These are phyloP conservation scores for Drosophila micromelanica DNA, from an alignment of 1,140 invertebrate genomes.

Conservation along the genomic window DNA sequence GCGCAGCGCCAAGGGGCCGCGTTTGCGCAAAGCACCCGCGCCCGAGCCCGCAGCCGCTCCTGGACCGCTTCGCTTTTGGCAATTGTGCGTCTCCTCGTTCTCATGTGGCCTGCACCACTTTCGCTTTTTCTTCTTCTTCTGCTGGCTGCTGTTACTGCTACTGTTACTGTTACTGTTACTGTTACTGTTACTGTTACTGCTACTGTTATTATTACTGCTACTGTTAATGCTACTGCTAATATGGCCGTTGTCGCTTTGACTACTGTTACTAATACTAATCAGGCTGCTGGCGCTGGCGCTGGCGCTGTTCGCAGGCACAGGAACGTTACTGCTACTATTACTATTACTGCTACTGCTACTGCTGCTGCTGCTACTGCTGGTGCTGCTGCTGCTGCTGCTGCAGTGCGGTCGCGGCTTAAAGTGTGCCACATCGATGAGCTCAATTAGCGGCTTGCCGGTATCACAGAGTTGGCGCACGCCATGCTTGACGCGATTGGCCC, in stretches of 20 bases:
- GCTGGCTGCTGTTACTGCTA: background rate
- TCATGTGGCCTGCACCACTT: constrained; percentile 70
- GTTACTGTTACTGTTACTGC: too few relatives aligned
- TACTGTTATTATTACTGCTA: constrained; percentile 56
- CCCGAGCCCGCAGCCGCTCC: constrained; percentile 5
- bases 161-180: constrained; percentile 36
- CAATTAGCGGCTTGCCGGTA: constrained; percentile 82
- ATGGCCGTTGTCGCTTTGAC: constrained; percentile 76
- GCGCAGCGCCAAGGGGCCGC: constrained; percentile 54
- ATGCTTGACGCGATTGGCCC: constrained; percentile 83
- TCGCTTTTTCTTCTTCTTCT: constrained; percentile 58
- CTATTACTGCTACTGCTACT: constrained; percentile 43
- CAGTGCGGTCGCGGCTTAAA: constrained; percentile 66
- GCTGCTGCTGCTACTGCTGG: constrained; percentile 38
- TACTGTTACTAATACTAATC: constrained; percentile 81
- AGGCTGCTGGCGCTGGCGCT: constrained; percentile 61
- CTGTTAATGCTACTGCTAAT: constrained; percentile 66
- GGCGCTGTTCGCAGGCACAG: constrained; percentile 64
- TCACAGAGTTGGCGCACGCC: constrained; percentile 84
- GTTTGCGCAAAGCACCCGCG: constrained; percentile 53
- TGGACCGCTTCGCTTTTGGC: constrained; percentile 40
- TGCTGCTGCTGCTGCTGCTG: constrained; percentile 40
- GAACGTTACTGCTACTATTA: constrained; percentile 72
- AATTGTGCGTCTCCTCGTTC: constrained; percentile 73
- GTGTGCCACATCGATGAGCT: constrained; percentile 70